These are phyloP conservation scores for Rattus rattus DNA, from an alignment of 2,113 vertebrate genomes.

Conservation along the genomic window DNA sequence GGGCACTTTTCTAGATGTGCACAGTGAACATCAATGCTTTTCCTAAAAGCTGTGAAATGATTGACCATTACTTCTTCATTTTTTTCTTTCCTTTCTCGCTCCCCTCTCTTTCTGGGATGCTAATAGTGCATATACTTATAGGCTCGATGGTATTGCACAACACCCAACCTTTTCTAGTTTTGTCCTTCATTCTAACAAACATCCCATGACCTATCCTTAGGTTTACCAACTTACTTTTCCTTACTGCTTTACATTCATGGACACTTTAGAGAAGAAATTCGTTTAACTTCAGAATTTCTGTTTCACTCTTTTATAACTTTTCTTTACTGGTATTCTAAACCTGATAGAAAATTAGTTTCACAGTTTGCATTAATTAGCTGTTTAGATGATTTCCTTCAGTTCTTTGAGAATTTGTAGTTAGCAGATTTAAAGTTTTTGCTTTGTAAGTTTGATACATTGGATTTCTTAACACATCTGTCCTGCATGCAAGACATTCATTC, in stretches of 20 bases:
- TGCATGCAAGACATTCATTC: neutral
- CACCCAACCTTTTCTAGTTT: neutral
- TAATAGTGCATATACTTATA: neutral
- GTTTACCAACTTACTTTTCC: neutral
- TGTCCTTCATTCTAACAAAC: neutral
- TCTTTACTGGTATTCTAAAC: neutral
- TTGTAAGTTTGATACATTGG: neutral
- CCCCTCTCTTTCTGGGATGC: neutral
- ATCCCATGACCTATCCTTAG: neutral
- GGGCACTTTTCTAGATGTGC: neutral
- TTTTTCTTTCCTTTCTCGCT: neutral
- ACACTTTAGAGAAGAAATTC: neutral
- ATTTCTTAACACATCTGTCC: neutral
- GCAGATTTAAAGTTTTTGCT: neutral
- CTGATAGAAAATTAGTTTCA: neutral
- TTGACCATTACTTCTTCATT: neutral
- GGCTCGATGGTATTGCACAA: neutral
- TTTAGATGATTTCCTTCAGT: constrained; percentile 7
- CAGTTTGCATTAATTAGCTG: neutral
- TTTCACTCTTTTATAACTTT: constrained; percentile 1
- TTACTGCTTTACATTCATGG: neutral
- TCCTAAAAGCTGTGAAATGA: neutral
- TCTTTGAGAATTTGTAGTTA: neutral
- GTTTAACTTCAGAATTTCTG: constrained; percentile 25
- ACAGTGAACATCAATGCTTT: neutral